Evolutionary conservation across 2,113 vertebrate species (phyloP).

Genomic region (Hippocampus mohnikei): DNA sequence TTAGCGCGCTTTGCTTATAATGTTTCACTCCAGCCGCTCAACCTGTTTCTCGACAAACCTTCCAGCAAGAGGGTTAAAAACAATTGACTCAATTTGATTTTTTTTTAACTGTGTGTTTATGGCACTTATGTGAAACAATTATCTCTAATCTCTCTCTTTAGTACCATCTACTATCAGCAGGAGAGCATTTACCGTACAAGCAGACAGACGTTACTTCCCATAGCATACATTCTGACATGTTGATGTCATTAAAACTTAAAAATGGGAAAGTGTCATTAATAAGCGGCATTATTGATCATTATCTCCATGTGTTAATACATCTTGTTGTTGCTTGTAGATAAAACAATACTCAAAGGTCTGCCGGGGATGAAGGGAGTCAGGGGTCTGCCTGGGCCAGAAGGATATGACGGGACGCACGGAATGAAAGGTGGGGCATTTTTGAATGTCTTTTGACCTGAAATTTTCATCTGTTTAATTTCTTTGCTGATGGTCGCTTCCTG

Average conservation of each 20-base stretch:
- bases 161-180: not conserved
- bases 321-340: conserved; percentile 21
- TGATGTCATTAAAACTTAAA: not conserved
- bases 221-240: not conserved
- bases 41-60: not conserved
- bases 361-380: conserved; percentile 53
- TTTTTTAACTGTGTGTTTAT: not conserved
- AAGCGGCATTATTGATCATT: not conserved
- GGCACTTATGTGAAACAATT: not conserved
- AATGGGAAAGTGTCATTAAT: not conserved
- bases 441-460: not conserved
- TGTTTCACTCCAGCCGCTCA: not conserved
- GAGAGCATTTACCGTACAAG: not conserved
- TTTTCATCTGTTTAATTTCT: not conserved
- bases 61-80: not conserved
- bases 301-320: not conserved
- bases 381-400: conserved; percentile 38
- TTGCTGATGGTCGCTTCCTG: not conserved
- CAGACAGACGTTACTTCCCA: not conserved
- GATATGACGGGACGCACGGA: conserved; percentile 46
- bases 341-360: conserved; percentile 35
- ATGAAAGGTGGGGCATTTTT: conserved; percentile 45
- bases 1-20: too few species aligned
- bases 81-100: not conserved
- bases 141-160: not conserved